phyloP scores from a whole-genome alignment of 2,888 invertebrate species.

The Micropterix aruncella region DNA sequence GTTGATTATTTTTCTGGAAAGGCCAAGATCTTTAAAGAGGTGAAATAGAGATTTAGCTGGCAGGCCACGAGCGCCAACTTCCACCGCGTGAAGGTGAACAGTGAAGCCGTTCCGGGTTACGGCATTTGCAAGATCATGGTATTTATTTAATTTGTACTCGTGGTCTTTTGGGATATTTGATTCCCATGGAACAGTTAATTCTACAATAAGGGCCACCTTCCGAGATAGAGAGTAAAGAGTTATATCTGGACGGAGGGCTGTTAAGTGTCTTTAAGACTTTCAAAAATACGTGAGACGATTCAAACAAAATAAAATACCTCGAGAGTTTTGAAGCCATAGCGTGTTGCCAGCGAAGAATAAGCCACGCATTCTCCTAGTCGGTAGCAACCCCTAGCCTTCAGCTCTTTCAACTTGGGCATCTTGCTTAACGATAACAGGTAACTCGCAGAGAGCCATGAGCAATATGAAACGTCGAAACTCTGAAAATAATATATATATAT shows the following conservation, averaged over 20 bases:
- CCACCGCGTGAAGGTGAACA: too few relatives aligned
- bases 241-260: background rate
- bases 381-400: slow-evolving; percentile 50
- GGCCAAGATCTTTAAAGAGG: too few relatives aligned
- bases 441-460: slow-evolving; percentile 61
- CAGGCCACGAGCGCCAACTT: too few relatives aligned
- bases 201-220: too few relatives aligned
- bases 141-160: too few relatives aligned
- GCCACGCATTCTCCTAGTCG: slow-evolving; percentile 58
- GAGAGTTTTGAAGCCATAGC: slow-evolving; percentile 52
- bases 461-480: slow-evolving; percentile 57
- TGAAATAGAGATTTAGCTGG: too few relatives aligned
- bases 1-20: too few relatives aligned
- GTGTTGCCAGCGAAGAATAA: slow-evolving; percentile 59
- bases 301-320: slow-evolving; percentile 22
- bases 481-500: slow-evolving; percentile 21
- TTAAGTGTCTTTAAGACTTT: background rate
- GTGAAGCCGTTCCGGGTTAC: too few relatives aligned
- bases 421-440: slow-evolving; percentile 62
- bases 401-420: slow-evolving; percentile 41
- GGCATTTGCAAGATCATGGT: too few relatives aligned
- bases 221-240: too few relatives aligned
- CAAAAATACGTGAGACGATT: background rate
- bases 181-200: too few relatives aligned
- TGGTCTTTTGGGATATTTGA: too few relatives aligned